Conservation (phyloP, 1,140 invertebrate species). For the Mercenaria mercenaria region DNA sequence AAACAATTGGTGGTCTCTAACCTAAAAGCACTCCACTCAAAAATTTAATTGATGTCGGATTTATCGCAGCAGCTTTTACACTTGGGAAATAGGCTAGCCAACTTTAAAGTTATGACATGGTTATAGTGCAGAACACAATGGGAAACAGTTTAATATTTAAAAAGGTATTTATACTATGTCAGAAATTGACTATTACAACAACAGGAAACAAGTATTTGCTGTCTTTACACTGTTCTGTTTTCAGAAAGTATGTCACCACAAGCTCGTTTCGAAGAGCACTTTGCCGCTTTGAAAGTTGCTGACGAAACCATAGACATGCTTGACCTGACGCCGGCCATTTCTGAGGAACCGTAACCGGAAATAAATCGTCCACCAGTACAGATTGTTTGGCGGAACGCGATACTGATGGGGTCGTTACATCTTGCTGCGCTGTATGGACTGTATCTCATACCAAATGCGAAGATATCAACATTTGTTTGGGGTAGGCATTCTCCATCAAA, state of each 20-base stretch:
- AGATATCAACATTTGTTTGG: slow-evolving; percentile 91
- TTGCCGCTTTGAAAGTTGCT: background rate
- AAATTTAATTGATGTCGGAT: no score
- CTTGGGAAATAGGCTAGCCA: no score
- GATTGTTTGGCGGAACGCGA: slow-evolving; percentile 97
- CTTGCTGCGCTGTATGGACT: slow-evolving; percentile 93
- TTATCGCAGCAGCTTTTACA: no score
- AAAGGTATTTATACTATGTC: no score
- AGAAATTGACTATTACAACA: no score
- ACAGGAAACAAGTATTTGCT: no score
- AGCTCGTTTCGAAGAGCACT: background rate
- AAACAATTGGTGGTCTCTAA: no score
- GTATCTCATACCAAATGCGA: slow-evolving; percentile 93
- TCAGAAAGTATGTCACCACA: background rate
- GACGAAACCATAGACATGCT: background rate
- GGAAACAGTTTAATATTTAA: no score
- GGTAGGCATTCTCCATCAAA: slow-evolving; percentile 91
- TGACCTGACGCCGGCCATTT: background rate
- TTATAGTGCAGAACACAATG: no score
- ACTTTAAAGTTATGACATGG: no score
- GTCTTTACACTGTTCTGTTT: no score
- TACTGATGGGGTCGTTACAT: slow-evolving; percentile 95
- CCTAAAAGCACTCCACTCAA: no score
- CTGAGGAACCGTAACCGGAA: slow-evolving; percentile 11
- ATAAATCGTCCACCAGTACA: slow-evolving; percentile 78